Evolutionary conservation across 92 coral and sea anemone genomes (phyloP).

Genomic region (Epizoanthus rinbou): DNA sequence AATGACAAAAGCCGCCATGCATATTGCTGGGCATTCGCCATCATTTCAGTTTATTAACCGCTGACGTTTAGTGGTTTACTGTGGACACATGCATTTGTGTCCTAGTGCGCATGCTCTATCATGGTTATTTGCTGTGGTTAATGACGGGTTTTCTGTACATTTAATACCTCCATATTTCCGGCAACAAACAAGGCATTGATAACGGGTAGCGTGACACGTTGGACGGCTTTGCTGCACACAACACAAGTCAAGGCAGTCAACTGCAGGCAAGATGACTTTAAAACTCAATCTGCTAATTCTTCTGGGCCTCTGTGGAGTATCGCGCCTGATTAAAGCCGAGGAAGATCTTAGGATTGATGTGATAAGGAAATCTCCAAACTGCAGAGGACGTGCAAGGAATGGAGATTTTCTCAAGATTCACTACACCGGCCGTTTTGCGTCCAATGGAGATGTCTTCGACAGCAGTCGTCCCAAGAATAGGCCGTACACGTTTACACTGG

Average conservation of each 20-base stretch:
- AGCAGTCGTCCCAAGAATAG: constrained; percentile 24
- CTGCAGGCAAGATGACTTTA: constrained; percentile 10
- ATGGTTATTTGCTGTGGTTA: too few species aligned
- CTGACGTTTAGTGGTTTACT: too few species aligned
- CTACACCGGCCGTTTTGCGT: constrained; percentile 42
- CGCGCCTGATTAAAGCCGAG: neutral
- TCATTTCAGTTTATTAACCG: too few species aligned
- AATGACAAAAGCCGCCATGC: too few species aligned
- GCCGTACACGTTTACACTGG: constrained; percentile 45
- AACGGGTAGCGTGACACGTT: constrained; percentile 13
- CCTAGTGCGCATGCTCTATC: too few species aligned
- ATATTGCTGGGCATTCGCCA: too few species aligned
- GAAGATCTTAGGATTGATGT: constrained; percentile 36
- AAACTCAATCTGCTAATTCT: neutral
- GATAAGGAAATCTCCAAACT: constrained; percentile 1
- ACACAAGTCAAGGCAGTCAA: neutral
- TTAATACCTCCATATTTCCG: too few species aligned
- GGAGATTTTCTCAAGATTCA: constrained; percentile 40
- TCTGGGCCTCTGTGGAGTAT: neutral
- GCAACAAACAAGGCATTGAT: too few species aligned
- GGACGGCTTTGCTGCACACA: neutral
- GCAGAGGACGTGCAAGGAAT: constrained; percentile 31
- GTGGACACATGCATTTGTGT: too few species aligned
- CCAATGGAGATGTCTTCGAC: constrained; percentile 33
- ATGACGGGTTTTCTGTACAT: too few species aligned